Conservation (phyloP, 2,113 vertebrate genomes). For the Columbina picui region DNA sequence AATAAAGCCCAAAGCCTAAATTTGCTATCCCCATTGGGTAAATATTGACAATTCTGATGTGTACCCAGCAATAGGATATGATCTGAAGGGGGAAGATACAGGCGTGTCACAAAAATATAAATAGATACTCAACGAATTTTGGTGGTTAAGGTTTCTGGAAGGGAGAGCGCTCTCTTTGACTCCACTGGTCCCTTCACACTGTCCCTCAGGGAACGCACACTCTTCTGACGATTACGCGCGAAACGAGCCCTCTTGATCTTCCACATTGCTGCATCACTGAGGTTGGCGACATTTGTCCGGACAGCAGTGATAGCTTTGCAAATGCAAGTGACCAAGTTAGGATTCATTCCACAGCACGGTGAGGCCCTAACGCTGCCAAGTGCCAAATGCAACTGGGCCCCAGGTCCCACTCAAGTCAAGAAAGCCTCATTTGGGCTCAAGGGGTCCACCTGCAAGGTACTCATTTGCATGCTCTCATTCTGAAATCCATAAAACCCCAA, state of each 20-base stretch:
- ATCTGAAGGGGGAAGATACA: constrained; percentile 41
- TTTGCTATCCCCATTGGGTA: not conserved
- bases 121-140: constrained; percentile 91
- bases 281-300: constrained; percentile 95
- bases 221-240: constrained; percentile 97
- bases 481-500: not conserved
- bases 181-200: constrained; percentile 90
- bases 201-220: constrained; percentile 93
- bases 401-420: not conserved
- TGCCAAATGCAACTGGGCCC: constrained; percentile 24
- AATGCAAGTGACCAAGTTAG: constrained; percentile 62
- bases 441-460: constrained; percentile 45
- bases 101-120: not conserved
- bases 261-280: constrained; percentile 96
- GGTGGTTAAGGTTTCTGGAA: constrained; percentile 92
- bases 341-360: constrained; percentile 44
- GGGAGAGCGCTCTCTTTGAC: constrained; percentile 94
- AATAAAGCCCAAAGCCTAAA: not conserved
- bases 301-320: constrained; percentile 95
- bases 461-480: not conserved
- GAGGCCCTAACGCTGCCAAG: not conserved
- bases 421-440: not conserved
- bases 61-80: constrained; percentile 16
- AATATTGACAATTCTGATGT: not conserved
- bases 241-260: constrained; percentile 98